phyloP scores from a whole-genome alignment of 2,888 invertebrate species.

The Pollenia labialis region DNA sequence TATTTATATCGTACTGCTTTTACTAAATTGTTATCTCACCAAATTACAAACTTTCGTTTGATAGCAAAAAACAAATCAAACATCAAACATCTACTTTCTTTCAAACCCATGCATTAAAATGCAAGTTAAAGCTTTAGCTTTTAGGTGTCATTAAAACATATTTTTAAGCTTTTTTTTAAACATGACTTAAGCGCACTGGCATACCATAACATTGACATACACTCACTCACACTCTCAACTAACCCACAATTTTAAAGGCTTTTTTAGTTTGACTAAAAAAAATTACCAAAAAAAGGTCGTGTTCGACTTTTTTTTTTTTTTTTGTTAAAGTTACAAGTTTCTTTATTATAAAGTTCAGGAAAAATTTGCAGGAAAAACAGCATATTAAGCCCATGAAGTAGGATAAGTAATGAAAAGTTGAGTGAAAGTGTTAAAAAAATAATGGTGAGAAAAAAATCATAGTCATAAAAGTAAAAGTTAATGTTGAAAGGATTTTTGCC shows the following conservation, averaged over 20 bases:
- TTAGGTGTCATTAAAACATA: conserved; percentile 63
- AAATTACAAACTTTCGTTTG: conserved; percentile 1
- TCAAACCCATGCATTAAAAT: conserved; percentile 17
- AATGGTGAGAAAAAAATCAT: not conserved
- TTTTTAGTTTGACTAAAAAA: conserved; percentile 31
- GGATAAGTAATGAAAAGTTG: conserved; percentile 44
- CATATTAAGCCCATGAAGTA: conserved; percentile 16
- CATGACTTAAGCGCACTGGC: conserved; percentile 28
- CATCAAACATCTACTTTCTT: too few relatives aligned
- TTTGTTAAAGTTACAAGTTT: not conserved
- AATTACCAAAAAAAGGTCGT: conserved; percentile 38
- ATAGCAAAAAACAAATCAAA: too few relatives aligned
- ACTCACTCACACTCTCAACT: not conserved
- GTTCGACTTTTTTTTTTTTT: not conserved
- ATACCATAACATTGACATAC: conserved; percentile 20
- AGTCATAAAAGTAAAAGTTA: conserved; percentile 42
- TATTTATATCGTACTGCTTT: not conserved
- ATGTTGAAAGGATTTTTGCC: not conserved
- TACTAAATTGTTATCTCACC: not conserved
- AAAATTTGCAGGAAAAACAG: not conserved
- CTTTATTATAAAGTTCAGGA: conserved; percentile 7
- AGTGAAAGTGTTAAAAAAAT: conserved; percentile 41
- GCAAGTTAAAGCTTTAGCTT: conserved; percentile 55
- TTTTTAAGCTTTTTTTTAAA: conserved; percentile 42
- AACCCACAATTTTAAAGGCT: conserved; percentile 57